These are phyloP conservation scores for Heterochromis multidens DNA, from an alignment of 2,113 vertebrate genomes.

Conservation along the genomic window DNA sequence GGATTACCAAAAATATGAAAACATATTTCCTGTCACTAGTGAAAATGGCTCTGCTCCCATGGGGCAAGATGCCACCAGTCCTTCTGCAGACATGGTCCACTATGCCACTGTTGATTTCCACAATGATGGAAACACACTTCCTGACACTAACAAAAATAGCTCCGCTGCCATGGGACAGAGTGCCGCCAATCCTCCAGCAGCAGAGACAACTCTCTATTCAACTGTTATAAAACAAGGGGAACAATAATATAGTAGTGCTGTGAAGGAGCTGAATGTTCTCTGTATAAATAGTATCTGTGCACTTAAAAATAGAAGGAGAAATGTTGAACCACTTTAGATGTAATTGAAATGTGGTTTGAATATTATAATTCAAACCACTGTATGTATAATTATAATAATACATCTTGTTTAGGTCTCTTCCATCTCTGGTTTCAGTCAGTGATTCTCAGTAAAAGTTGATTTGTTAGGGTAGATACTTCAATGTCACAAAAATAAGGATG, in stretches of 20 bases:
- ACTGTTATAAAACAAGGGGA: not conserved
- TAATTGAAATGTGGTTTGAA: not conserved
- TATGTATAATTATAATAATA: too few relatives aligned
- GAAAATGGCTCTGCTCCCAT: not conserved
- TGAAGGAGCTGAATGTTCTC: not conserved
- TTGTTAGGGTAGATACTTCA: not conserved
- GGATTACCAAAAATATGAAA: not conserved
- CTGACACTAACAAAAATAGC: not conserved
- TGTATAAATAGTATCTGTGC: not conserved
- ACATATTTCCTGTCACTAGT: not conserved
- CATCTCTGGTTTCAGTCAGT: not conserved
- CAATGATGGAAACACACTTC: not conserved
- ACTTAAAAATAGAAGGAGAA: not conserved
- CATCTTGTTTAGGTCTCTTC: not conserved
- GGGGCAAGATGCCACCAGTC: not conserved
- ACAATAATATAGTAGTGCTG: not conserved
- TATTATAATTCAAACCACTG: too few relatives aligned
- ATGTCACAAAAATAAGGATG: not conserved
- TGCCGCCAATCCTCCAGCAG: not conserved
- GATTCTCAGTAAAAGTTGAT: not conserved
- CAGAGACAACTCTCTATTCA: not conserved
- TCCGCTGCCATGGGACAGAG: not conserved
- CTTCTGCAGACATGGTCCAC: not conserved
- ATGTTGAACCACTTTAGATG: not conserved
- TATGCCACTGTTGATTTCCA: slow-evolving; percentile 2